Evolutionary conservation across 1,140 invertebrate genomes (phyloP), one percentile per base, ranked within the genome.

Genomic region (Drosophila leontia): DNA sequence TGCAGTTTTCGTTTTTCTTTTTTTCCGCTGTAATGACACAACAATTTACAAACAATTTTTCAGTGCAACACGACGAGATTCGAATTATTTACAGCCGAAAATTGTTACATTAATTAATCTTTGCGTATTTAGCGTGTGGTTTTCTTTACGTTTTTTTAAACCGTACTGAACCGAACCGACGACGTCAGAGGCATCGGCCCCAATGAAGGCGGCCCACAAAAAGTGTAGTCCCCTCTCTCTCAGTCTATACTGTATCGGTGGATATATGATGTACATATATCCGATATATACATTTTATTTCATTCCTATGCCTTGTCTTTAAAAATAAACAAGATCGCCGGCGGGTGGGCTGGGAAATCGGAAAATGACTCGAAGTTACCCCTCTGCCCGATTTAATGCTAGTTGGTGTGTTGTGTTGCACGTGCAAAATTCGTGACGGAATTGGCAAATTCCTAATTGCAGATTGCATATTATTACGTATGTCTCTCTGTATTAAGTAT

Each of bases 371-470:
- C 23, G 5, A 44, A 34, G 17, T 47, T 19, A 39, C 32, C 17
- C 15, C 23, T 19, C 23, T 23, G 23, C 23, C 45, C 37, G 11
- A 13, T 48, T 67, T 71, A 13, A 53, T 32, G 15, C 35, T 9
- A 35, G 35, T 55, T 23, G 19, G 17, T 55, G 23, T 34, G 17
- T 63, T 55, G 23, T 34, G 17, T 63, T 63, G 71, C 77, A 87
- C 74, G 84, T 84, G 77, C 58, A 70, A 78, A 74, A 80, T 80
- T 87, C 83, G 83, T 87, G 83, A 83, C 80, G 51, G 50, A 80
- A 87, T 83, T 83, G 80, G 58, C 63, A 60, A 86, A 80, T 83
- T 79, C 75, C 63, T 42, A 80, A 77, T 58, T 83, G 67, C 64
- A 78, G 78, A 64, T 50, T 68, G 48, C 67, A 47, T 41, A 23